Conservation (phyloP, 2,888 invertebrate genomes). For the Copidosoma aretas region DNA sequence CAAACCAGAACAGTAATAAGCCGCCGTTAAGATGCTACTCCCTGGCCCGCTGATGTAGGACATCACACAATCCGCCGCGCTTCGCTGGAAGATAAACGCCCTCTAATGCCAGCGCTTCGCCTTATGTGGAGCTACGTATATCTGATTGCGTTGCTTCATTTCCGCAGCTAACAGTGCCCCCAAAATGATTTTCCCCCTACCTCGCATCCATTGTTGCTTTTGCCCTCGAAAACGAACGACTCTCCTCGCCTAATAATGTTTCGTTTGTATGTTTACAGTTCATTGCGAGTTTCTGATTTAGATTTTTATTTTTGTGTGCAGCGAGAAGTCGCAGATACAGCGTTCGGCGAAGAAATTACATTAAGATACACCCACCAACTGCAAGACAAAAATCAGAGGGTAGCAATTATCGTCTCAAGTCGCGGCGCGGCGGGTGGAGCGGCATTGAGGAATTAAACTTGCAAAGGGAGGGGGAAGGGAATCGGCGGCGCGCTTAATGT, state of each 20-base stretch:
- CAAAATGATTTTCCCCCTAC: background rate
- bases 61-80: too few relatives aligned
- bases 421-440: background rate
- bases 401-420: background rate
- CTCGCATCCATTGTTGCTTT: background rate
- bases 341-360: too few relatives aligned
- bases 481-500: background rate
- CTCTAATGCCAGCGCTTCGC: too few relatives aligned
- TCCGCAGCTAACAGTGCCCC: background rate
- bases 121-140: background rate
- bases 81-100: background rate
- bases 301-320: too few relatives aligned
- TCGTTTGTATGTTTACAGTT: too few relatives aligned
- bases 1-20: too few relatives aligned
- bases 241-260: background rate
- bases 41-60: too few relatives aligned
- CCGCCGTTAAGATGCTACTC: too few relatives aligned
- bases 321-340: too few relatives aligned
- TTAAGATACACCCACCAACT: too few relatives aligned
- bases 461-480: background rate
- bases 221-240: background rate
- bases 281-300: background rate
- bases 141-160: background rate
- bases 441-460: too few relatives aligned
- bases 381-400: background rate